Evolutionary conservation across 2,797 vertebrate species (phyloP).

Genomic region (Phrynocephalus forsythii): DNA sequence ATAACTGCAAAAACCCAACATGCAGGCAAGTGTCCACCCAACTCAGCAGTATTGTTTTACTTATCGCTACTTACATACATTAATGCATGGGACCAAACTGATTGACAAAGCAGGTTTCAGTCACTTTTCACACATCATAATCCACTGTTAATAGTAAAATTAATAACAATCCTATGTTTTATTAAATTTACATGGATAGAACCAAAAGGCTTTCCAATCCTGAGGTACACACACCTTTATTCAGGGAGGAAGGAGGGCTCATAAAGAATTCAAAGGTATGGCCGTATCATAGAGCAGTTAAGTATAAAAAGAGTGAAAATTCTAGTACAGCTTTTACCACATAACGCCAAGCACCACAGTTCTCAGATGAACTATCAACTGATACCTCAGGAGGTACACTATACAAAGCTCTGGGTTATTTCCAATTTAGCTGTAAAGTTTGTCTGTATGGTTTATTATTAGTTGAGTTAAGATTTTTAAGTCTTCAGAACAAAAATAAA

Average conservation of each 20-base stretch:
- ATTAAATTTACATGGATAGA: background rate
- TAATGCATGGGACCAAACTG: background rate
- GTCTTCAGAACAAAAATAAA: background rate
- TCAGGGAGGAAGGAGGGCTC: background rate
- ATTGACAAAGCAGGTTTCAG: background rate
- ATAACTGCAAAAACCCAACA: conserved; percentile 17
- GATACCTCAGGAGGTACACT: background rate
- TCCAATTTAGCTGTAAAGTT: background rate
- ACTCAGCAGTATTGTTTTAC: conserved; percentile 13
- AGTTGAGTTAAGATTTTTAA: background rate
- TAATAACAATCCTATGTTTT: background rate
- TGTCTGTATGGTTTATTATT: background rate
- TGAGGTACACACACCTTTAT: background rate
- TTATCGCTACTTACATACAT: conserved; percentile 41
- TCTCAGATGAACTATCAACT: conserved; percentile 40
- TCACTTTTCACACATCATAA: background rate
- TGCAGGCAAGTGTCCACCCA: conserved; percentile 36
- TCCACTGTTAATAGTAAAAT: too few species aligned
- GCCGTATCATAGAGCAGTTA: background rate
- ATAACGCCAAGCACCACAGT: conserved; percentile 30
- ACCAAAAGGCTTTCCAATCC: background rate
- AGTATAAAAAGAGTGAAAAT: background rate
- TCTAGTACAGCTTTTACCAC: background rate
- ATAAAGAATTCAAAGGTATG: background rate
- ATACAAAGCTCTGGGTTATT: background rate